Evolutionary conservation across 2,888 invertebrate species (phyloP).

Genomic region (Sepioteuthis lessoniana): DNA sequence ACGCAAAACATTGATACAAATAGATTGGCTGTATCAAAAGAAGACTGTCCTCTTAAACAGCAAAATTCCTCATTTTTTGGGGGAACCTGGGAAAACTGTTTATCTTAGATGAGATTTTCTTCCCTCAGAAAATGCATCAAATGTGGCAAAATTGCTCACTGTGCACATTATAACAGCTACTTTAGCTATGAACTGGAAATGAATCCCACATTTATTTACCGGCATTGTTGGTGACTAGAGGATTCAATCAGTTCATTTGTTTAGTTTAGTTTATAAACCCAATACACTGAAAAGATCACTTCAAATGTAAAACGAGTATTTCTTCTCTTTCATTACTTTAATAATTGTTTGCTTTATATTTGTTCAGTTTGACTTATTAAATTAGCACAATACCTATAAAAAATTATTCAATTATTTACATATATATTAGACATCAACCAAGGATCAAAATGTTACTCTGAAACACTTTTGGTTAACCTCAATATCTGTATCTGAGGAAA

Average conservation of each 20-base stretch:
- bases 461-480: too few relatives aligned
- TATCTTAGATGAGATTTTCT: not conserved
- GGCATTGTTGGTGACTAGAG: not conserved
- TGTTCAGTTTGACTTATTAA: not conserved
- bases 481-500: too few relatives aligned
- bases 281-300: not conserved
- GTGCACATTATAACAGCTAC: not conserved
- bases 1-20: not conserved
- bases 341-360: not conserved
- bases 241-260: not conserved
- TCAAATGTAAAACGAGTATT: not conserved
- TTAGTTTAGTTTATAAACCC: not conserved
- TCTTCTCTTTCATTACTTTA: not conserved
- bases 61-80: not conserved
- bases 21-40: slow-evolving; percentile 33
- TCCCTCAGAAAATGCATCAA: not conserved
- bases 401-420: too few relatives aligned
- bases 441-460: too few relatives aligned
- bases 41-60: slow-evolving; percentile 5
- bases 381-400: too few relatives aligned
- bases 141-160: not conserved
- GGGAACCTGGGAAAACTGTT: not conserved
- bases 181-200: not conserved
- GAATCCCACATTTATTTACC: not conserved
- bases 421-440: too few relatives aligned